Conservation (phyloP, 2,797 vertebrate genomes). For the Megaceryle alcyon region DNA sequence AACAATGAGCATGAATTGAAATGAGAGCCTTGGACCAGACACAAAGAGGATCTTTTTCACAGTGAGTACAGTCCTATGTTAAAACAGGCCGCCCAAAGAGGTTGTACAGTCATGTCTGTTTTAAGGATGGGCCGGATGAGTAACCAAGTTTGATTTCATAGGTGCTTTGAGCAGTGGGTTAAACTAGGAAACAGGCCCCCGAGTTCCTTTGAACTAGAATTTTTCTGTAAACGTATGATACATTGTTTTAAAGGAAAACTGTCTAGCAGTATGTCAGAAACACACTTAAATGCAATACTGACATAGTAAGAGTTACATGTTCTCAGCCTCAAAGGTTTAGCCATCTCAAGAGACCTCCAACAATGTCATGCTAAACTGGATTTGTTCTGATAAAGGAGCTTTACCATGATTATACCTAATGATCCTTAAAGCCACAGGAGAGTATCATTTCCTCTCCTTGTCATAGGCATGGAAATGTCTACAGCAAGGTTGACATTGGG, state of each 20-base stretch:
- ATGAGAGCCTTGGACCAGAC: background rate
- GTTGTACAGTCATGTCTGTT: background rate
- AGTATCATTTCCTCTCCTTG: slow-evolving; percentile 37
- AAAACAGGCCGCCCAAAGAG: background rate
- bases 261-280: background rate
- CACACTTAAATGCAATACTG: background rate
- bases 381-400: slow-evolving; percentile 48
- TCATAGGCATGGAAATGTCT: slow-evolving; percentile 23
- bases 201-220: background rate
- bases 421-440: slow-evolving; percentile 22
- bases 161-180: background rate
- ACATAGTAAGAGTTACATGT: background rate
- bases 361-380: slow-evolving; percentile 36
- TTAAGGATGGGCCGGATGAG: background rate
- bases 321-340: slow-evolving; percentile 18
- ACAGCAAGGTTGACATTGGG: background rate
- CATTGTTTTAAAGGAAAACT: background rate
- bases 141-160: background rate
- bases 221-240: background rate
- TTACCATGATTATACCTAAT: slow-evolving; percentile 40
- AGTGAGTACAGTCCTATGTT: background rate
- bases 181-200: background rate
- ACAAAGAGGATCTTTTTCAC: background rate
- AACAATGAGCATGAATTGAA: background rate
- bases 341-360: slow-evolving; percentile 30